A percentile compares a stretch with the other conserved stretches of the same genome.
Conservation (phyloP, 2,113 vertebrate genomes). For the Plectropomus leopardus region DNA sequence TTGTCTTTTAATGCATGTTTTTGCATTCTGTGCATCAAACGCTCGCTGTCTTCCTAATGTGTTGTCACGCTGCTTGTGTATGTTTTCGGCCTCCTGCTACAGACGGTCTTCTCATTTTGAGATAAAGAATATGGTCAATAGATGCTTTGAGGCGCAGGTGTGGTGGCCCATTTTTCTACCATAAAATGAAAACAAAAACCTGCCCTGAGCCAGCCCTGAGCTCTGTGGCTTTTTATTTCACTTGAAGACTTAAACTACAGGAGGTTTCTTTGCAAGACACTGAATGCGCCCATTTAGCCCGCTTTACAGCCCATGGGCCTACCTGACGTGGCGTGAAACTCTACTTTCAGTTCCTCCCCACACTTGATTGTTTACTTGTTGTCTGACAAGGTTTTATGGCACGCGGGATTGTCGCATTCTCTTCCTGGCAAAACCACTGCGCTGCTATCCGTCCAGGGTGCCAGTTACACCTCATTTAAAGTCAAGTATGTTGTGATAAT, state of each 20-base stretch:
- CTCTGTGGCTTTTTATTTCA: slow-evolving; percentile 42
- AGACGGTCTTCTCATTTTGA: slow-evolving; percentile 16
- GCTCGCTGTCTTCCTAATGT: not conserved
- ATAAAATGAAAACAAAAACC: slow-evolving; percentile 68
- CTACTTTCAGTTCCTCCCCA: slow-evolving; percentile 60
- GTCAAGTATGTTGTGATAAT: not conserved
- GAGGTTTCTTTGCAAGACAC: slow-evolving; percentile 61
- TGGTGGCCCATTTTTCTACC: slow-evolving; percentile 56
- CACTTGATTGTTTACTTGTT: slow-evolving; percentile 76
- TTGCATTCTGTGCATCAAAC: not conserved
- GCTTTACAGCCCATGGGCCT: slow-evolving; percentile 67
- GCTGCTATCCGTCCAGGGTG: not conserved
- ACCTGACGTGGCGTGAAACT: slow-evolving; percentile 75
- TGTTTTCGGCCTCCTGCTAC: slow-evolving; percentile 1
- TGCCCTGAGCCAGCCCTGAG: slow-evolving; percentile 43
- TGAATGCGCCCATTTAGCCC: slow-evolving; percentile 65
- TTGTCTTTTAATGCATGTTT: not conserved
- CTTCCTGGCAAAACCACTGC: slow-evolving; percentile 28
- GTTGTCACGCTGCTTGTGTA: not conserved
- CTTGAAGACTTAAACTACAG: slow-evolving; percentile 62
- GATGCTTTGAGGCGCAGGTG: slow-evolving; percentile 61
- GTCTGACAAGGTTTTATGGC: slow-evolving; percentile 72
- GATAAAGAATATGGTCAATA: slow-evolving; percentile 21
- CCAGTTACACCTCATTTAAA: not conserved
- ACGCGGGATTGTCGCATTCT: slow-evolving; percentile 45